Evolutionary conservation across 2,888 invertebrate genomes (phyloP), one percentile per base, ranked within the genome.

Genomic region (Himalopsyche anomala): DNA sequence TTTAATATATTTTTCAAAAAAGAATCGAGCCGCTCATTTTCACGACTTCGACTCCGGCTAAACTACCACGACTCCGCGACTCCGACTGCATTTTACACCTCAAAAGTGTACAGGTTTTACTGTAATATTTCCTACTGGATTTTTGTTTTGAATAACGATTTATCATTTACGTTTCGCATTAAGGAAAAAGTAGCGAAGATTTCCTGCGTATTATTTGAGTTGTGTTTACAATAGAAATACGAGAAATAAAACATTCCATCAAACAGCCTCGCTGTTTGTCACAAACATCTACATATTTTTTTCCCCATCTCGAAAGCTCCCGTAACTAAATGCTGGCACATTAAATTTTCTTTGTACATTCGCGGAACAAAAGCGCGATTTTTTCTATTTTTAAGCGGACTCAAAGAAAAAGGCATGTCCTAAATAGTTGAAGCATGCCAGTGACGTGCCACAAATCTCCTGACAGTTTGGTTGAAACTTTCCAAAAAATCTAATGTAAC

Each of bases 361-460:
- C 17, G 80, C 40, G 80, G 80, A 12, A 80, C 80, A 80, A 80
- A 17, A n/a, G 80, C 80, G 80, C 40, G 80, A 38, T 17, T 42
- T 80, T n/a, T 80, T 36, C 80, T 80, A 80, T 80, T 80, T 80
- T 36, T 38, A 15, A 36, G 40, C 17, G 28, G 19, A 62, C 62
- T 62, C 62, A 62, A 62, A 62, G n/a, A 80, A 80, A 80, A 36
- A 19, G 80, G 42, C 40, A 80, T 36, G 80, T 80, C 38, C 42
- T 36, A 36, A 80, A 80, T 80, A 42, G 80, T 42, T 38, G 80
- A 62, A 28, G n/a, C 19, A 5, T 62, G 28, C 62, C 62, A 62
- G 62, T 62, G 62, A 62, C 62, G 62, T 62, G 28, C 62, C n/a
- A 19, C 19, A 62, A 28, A 62, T 28, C 62, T 62, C 62, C 8